Conservation (phyloP, 2,113 vertebrate genomes). For the Pedetes capensis region DNA sequence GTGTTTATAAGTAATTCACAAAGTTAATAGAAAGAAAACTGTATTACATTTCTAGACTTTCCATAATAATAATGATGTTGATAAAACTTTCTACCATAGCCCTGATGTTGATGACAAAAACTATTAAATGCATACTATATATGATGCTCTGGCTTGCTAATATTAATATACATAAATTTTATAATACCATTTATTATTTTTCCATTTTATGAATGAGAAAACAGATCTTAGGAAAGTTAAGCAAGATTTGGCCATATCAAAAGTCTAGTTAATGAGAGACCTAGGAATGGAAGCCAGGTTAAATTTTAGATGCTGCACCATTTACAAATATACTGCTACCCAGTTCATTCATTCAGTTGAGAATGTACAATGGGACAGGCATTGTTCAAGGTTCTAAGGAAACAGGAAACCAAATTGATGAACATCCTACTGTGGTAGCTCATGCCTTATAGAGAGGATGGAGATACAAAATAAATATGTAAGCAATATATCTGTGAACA, state of each 20-base stretch:
- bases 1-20: not conserved
- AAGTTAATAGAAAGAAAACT: not conserved
- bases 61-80: not conserved
- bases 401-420: not conserved
- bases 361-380: not conserved
- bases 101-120: not conserved
- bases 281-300: not conserved
- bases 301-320: not conserved
- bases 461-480: not conserved
- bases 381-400: not conserved
- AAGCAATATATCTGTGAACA: not conserved
- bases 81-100: not conserved
- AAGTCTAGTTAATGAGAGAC: not conserved
- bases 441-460: not conserved
- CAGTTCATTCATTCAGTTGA: not conserved
- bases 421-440: not conserved
- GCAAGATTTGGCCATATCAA: not conserved
- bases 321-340: not conserved
- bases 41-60: not conserved
- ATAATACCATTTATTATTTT: not conserved
- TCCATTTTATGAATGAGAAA: not conserved
- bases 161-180: not conserved
- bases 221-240: conserved; percentile 15
- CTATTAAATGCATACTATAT: not conserved
- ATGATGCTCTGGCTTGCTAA: not conserved